Evolutionary conservation across 1,140 invertebrate species (phyloP).

Genomic region (Phymastichus coffea): DNA sequence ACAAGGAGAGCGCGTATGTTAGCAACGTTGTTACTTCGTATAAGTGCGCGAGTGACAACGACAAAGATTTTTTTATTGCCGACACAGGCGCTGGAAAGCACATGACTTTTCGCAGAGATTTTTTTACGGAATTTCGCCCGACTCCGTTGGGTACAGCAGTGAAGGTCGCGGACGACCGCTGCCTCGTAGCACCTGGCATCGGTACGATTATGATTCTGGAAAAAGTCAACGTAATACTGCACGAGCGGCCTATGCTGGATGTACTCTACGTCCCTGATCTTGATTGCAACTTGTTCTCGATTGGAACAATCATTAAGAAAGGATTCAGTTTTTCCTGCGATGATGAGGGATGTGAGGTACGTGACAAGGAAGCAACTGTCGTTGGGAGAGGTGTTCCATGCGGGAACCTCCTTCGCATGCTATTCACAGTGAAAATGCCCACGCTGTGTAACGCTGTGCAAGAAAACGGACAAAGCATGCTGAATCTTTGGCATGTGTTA

Average conservation of each 20-base stretch:
- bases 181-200: slow-evolving; percentile 5
- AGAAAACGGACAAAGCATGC: not conserved
- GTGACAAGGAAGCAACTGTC: not conserved
- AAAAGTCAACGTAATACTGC: not conserved
- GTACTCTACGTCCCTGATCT: slow-evolving; percentile 10
- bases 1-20: too few species aligned
- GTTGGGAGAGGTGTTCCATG: not conserved
- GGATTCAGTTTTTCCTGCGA: not conserved
- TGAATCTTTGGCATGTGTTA: slow-evolving; percentile 20
- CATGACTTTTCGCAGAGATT: slow-evolving; percentile 11
- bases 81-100: slow-evolving; percentile 18
- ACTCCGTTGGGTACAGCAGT: not conserved
- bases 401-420: slow-evolving; percentile 18
- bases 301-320: slow-evolving; percentile 10
- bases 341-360: slow-evolving; percentile 2
- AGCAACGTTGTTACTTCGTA: too few species aligned
- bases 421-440: slow-evolving; percentile 5
- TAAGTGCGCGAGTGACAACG: not conserved
- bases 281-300: slow-evolving; percentile 22
- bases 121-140: slow-evolving; percentile 4
- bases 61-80: slow-evolving; percentile 12
- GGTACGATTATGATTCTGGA: slow-evolving; percentile 8
- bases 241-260: slow-evolving; percentile 9
- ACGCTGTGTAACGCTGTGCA: not conserved
- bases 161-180: slow-evolving; percentile 8